phyloP scores from a whole-genome alignment of 2,888 invertebrate genomes.

The Pristionchus fissidentatus region DNA sequence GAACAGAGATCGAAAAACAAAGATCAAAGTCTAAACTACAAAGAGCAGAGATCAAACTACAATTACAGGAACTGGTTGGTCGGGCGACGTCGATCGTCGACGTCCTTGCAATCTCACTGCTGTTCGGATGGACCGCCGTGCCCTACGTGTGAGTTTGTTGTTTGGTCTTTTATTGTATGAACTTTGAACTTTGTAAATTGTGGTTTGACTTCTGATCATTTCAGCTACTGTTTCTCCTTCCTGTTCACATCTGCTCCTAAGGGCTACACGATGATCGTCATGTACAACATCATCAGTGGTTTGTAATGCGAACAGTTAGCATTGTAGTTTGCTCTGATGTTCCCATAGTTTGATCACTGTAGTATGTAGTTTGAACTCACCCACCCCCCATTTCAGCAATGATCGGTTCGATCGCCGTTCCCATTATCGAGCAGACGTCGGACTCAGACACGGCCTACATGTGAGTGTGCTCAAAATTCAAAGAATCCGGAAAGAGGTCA shows the following conservation, averaged over 20 bases:
- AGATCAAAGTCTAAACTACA: background rate
- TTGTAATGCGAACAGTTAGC: background rate
- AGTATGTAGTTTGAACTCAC: background rate
- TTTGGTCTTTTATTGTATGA: no score
- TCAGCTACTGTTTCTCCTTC: conserved; percentile 65
- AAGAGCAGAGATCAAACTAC: conserved; percentile 53
- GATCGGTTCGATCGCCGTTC: conserved; percentile 58
- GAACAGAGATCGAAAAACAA: background rate
- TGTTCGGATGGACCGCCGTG: background rate
- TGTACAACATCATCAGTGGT: conserved; percentile 68
- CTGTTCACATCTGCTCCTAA: conserved; percentile 68
- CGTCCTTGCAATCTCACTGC: background rate
- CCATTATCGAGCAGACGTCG: conserved; percentile 52
- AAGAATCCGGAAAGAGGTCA: no score
- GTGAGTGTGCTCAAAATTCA: background rate
- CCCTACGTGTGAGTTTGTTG: background rate
- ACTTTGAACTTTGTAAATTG: background rate
- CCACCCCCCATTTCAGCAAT: conserved; percentile 49
- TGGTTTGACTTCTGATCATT: background rate
- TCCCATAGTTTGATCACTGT: background rate
- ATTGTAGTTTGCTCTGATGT: background rate
- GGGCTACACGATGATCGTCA: conserved; percentile 67
- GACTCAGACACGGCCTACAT: conserved; percentile 49
- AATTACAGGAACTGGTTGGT: conserved; percentile 70
- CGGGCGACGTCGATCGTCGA: conserved; percentile 61